phyloP scores from a whole-genome alignment of 2,888 invertebrate genomes.

The Melinaea marsaeus region DNA sequence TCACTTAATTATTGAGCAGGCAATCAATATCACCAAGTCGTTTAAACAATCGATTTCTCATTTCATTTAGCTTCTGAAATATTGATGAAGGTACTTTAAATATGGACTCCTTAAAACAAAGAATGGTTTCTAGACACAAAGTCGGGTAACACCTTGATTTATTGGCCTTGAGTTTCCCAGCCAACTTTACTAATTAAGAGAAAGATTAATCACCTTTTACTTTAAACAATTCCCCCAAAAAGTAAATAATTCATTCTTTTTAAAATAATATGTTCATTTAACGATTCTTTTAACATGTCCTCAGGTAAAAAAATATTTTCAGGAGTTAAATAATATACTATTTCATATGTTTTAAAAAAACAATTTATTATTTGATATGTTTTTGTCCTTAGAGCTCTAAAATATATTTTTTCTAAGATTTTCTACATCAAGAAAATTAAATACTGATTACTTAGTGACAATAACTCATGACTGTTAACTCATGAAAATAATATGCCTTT shows the following conservation, averaged over 20 bases:
- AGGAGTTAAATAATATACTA: neutral
- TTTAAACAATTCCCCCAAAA: constrained; percentile 68
- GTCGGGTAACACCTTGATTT: constrained; percentile 70
- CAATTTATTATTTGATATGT: too few relatives aligned
- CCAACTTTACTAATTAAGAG: constrained; percentile 75
- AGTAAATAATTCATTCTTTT: constrained; percentile 46
- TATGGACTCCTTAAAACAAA: constrained; percentile 55
- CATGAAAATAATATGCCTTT: too few relatives aligned
- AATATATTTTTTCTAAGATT: too few relatives aligned
- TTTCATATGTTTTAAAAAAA: neutral
- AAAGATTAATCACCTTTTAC: constrained; percentile 74
- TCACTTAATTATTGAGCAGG: constrained; percentile 9
- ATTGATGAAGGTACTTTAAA: constrained; percentile 50
- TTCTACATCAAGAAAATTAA: too few relatives aligned
- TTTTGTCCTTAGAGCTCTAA: too few relatives aligned
- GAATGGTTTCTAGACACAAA: constrained; percentile 47
- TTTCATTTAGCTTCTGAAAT: constrained; percentile 42
- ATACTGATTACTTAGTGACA: too few relatives aligned
- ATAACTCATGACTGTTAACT: too few relatives aligned
- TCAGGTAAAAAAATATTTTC: neutral
- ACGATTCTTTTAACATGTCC: constrained; percentile 3
- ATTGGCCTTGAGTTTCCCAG: constrained; percentile 65
- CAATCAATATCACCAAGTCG: constrained; percentile 11
- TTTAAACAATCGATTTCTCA: constrained; percentile 20
- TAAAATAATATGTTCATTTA: constrained; percentile 26